These are phyloP conservation scores for Helogale parvula DNA, from an alignment of 2,113 vertebrate species.

Conservation along the genomic window DNA sequence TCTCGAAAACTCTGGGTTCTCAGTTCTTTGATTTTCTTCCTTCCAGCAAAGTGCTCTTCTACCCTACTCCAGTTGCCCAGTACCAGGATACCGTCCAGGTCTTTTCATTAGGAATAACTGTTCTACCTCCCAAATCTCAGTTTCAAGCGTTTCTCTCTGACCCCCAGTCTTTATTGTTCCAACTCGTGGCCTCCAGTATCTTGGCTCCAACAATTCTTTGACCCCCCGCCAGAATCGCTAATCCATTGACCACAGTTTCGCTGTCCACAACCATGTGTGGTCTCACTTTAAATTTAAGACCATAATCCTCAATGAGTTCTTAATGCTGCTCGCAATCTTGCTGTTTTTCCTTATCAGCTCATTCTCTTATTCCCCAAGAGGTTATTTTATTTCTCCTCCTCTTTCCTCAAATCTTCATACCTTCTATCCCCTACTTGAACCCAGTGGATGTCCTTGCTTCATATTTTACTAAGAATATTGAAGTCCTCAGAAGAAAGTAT, in stretches of 20 bases:
- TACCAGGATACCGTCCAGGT: not conserved
- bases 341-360: not conserved
- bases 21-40: not conserved
- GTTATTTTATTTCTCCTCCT: not conserved
- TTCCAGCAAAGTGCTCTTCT: not conserved
- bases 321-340: not conserved
- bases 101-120: not conserved
- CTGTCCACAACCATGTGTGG: not conserved
- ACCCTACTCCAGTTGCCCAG: not conserved
- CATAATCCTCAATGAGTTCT: not conserved
- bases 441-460: not conserved
- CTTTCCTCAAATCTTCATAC: conserved; percentile 16
- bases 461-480: conserved; percentile 13
- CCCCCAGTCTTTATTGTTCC: not conserved
- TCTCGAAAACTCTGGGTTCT: not conserved
- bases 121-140: not conserved
- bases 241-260: not conserved
- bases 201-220: not conserved
- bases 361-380: not conserved
- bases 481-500: conserved; percentile 9
- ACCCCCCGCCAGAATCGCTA: not conserved
- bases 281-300: not conserved
- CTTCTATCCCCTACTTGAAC: not conserved
- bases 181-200: not conserved
- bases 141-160: not conserved